Evolutionary conservation across 2,888 invertebrate genomes (phyloP).

Genomic region (Nomada fabriciana): DNA sequence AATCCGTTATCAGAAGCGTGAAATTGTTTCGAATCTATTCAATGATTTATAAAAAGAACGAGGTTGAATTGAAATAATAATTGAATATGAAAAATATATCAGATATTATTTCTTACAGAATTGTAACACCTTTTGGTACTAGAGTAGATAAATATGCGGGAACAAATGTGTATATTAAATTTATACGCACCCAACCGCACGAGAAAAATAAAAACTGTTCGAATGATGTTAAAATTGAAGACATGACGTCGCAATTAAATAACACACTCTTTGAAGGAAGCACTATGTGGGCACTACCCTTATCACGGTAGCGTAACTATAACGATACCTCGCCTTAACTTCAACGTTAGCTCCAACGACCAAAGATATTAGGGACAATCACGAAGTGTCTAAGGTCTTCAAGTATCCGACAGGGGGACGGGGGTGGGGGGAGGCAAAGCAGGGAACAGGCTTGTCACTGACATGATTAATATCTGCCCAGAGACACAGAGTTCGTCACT

Average conservation of each 20-base stretch:
- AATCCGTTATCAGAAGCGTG: too few species aligned
- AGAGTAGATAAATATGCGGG: too few species aligned
- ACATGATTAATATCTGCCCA: conserved; percentile 63
- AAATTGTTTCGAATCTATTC: too few species aligned
- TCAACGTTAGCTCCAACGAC: conserved; percentile 31
- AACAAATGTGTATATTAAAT: too few species aligned
- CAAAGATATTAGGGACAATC: conserved; percentile 50
- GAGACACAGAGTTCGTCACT: conserved; percentile 64
- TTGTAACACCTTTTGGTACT: too few species aligned
- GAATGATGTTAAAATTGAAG: background rate
- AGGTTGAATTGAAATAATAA: too few species aligned
- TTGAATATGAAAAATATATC: too few species aligned
- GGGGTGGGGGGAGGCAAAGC: conserved; percentile 7
- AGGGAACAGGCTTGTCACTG: conserved; percentile 46
- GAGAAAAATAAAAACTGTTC: background rate
- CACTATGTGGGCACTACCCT: background rate
- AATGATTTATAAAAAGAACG: too few species aligned
- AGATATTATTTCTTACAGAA: too few species aligned
- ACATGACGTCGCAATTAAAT: background rate
- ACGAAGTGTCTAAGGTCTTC: conserved; percentile 43
- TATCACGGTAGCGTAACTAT: background rate
- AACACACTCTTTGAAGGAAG: background rate
- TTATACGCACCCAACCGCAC: background rate
- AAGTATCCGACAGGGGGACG: conserved; percentile 12
- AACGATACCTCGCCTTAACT: background rate